Percentiles rank a stretch among this genome's conserved stretches.
These are phyloP conservation scores for Aphidius colemani DNA, from an alignment of 2,888 invertebrate species.

Conservation along the genomic window DNA sequence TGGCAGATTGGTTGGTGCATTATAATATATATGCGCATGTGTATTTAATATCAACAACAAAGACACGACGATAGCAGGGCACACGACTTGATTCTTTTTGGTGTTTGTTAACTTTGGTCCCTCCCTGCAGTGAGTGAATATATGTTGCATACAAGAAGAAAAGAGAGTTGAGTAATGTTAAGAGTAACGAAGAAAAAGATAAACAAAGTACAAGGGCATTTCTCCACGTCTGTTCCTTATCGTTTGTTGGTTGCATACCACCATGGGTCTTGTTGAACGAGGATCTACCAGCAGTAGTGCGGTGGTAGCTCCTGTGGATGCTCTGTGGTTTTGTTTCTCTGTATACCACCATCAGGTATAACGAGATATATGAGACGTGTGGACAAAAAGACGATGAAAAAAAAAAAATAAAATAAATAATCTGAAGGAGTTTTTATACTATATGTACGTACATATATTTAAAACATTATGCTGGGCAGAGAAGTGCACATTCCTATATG, in stretches of 20 bases:
- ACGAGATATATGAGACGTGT: not conserved
- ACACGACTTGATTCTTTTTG: too few relatives aligned
- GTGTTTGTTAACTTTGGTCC: too few relatives aligned
- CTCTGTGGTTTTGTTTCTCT: slow-evolving; percentile 23
- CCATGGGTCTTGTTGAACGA: slow-evolving; percentile 31
- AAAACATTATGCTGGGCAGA: not conserved
- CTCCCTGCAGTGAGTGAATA: too few relatives aligned
- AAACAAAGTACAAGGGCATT: slow-evolving; percentile 33
- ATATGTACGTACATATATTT: not conserved
- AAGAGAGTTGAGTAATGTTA: slow-evolving; percentile 11
- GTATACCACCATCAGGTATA: slow-evolving; percentile 7
- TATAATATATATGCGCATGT: too few relatives aligned
- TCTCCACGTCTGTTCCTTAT: slow-evolving; percentile 38
- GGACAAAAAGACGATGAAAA: slow-evolving; percentile 5
- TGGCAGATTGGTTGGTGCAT: too few relatives aligned
- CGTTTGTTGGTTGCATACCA: slow-evolving; percentile 33
- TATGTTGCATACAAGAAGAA: slow-evolving; percentile 1
- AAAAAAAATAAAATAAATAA: slow-evolving; percentile 15
- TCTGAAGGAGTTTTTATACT: slow-evolving; percentile 25
- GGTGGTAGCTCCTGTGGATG: slow-evolving; percentile 17
- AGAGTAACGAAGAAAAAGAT: slow-evolving; percentile 7
- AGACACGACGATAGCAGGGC: too few relatives aligned
- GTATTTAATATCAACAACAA: too few relatives aligned
- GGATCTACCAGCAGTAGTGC: slow-evolving; percentile 20
- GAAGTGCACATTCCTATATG: slow-evolving; percentile 29